Percentiles rank a stretch among this genome's conserved stretches.
These are phyloP conservation scores for Malurus alboscapulatus DNA, from an alignment of 2,113 vertebrate species.

Conservation along the genomic window DNA sequence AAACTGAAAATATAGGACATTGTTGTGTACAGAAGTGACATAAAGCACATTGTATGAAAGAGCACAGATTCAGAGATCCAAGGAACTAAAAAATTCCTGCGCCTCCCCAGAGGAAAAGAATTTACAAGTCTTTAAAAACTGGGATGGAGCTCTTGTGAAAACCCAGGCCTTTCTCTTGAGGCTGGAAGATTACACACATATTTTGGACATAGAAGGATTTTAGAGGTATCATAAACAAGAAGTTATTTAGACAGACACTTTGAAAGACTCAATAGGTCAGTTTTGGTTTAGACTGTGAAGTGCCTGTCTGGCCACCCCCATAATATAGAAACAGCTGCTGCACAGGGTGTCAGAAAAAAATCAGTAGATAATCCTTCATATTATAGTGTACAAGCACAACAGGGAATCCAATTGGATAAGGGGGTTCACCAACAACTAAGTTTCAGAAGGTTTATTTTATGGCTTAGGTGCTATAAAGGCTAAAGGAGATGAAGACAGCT, in stretches of 20 bases:
- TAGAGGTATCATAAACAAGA: background rate
- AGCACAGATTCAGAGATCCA: background rate
- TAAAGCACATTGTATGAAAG: background rate
- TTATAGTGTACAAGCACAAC: background rate
- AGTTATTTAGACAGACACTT: background rate
- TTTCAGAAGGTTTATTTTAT: constrained; percentile 14
- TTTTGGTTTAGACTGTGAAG: background rate
- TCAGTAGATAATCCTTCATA: background rate
- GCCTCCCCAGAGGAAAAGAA: background rate
- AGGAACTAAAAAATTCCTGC: background rate
- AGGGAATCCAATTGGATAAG: background rate
- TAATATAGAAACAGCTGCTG: background rate
- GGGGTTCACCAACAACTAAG: background rate
- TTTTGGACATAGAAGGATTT: background rate
- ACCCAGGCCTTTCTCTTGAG: background rate
- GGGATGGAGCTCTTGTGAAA: background rate
- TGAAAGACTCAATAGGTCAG: background rate
- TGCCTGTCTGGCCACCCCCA: background rate
- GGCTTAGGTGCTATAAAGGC: background rate
- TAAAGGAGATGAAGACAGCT: constrained; percentile 35
- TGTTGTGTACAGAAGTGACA: background rate
- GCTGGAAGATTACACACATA: background rate
- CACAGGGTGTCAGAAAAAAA: background rate
- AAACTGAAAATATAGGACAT: background rate
- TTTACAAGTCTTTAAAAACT: background rate